phyloP scores from a whole-genome alignment of 1,140 invertebrate species.

The Zaprionus lachaisei region DNA sequence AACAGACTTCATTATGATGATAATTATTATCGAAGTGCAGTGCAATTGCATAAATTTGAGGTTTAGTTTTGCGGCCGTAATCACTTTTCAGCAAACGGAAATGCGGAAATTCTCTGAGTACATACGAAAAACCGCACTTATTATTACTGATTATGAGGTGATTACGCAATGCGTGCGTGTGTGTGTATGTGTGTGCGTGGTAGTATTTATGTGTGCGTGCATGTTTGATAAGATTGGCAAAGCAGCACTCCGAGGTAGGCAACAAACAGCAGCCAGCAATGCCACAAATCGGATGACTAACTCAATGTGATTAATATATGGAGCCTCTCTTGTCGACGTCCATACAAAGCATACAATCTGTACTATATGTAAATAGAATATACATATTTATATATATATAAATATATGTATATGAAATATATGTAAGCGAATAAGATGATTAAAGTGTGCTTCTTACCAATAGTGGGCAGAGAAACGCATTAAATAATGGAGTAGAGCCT shows the following conservation, averaged over 20 bases:
- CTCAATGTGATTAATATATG: slow-evolving; percentile 25
- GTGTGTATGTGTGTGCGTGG: slow-evolving; percentile 10
- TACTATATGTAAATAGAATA: not conserved
- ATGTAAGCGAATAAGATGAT: not conserved
- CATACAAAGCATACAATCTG: not conserved
- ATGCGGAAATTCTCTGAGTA: slow-evolving; percentile 24
- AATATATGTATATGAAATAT: not conserved
- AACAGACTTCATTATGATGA: slow-evolving; percentile 22
- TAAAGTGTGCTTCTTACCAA: not conserved
- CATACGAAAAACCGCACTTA: slow-evolving; percentile 59
- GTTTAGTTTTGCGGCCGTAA: slow-evolving; percentile 63
- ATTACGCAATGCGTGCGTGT: slow-evolving; percentile 39
- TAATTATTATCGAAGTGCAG: slow-evolving; percentile 46
- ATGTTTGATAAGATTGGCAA: slow-evolving; percentile 19
- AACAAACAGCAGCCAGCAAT: slow-evolving; percentile 7
- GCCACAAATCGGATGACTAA: slow-evolving; percentile 56
- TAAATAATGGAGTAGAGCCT: not conserved
- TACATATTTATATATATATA: not conserved
- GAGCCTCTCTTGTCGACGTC: not conserved
- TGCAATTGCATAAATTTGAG: slow-evolving; percentile 67
- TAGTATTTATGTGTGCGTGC: slow-evolving; percentile 3
- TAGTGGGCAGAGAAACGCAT: not conserved
- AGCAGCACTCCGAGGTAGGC: slow-evolving; percentile 5
- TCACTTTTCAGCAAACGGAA: slow-evolving; percentile 49
- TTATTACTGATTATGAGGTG: slow-evolving; percentile 68